Conservation (phyloP, 2,888 invertebrate genomes). For the Agrochola lychnidis region DNA sequence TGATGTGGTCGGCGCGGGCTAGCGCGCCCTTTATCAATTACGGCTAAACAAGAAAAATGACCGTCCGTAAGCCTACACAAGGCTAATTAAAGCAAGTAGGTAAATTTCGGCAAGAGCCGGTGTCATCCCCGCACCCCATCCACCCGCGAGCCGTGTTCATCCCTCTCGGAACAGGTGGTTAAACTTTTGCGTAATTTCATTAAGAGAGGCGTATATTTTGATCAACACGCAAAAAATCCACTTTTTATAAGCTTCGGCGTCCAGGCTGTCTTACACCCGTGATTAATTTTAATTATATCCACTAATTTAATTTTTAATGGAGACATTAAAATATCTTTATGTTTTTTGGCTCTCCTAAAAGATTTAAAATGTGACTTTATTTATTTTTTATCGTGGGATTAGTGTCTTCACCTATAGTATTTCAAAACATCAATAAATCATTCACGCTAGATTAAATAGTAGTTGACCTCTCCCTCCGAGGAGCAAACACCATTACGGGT, state of each 20-base stretch:
- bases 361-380: slow-evolving; percentile 37
- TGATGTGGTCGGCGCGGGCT: slow-evolving; percentile 75
- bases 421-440: slow-evolving; percentile 88
- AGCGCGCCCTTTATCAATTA: slow-evolving; percentile 88
- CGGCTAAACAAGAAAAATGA: slow-evolving; percentile 89
- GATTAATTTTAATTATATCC: slow-evolving; percentile 72
- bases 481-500: slow-evolving; percentile 86
- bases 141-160: slow-evolving; percentile 64
- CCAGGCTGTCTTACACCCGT: slow-evolving; percentile 70
- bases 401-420: slow-evolving; percentile 67
- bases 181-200: slow-evolving; percentile 86
- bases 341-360: slow-evolving; percentile 30
- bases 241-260: slow-evolving; percentile 73
- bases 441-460: slow-evolving; percentile 89
- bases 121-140: slow-evolving; percentile 73
- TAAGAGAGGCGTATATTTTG: slow-evolving; percentile 83
- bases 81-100: slow-evolving; percentile 89
- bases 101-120: slow-evolving; percentile 82
- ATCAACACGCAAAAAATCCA: slow-evolving; percentile 76
- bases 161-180: slow-evolving; percentile 83
- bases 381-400: slow-evolving; percentile 40
- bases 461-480: slow-evolving; percentile 87
- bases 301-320: slow-evolving; percentile 64
- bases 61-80: slow-evolving; percentile 86
- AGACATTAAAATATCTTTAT: slow-evolving; percentile 55